These are phyloP conservation scores for Premnoplex brunnescens DNA, from an alignment of 2,797 vertebrate species.

Conservation along the genomic window DNA sequence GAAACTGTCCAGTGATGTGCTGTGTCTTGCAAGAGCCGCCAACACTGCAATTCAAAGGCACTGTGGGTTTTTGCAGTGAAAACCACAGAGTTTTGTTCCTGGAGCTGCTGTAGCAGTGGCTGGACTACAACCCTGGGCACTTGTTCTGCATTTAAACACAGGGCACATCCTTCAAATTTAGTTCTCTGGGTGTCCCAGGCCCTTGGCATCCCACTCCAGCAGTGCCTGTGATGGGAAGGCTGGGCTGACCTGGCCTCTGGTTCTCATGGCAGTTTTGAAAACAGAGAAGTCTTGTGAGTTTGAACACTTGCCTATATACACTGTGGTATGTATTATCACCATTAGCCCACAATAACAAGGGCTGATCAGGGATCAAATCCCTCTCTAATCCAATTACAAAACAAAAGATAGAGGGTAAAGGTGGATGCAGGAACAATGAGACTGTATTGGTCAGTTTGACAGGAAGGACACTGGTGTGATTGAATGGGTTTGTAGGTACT, in stretches of 20 bases:
- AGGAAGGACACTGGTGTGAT: neutral
- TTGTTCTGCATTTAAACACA: neutral
- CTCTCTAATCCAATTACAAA: neutral
- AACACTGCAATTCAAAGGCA: neutral
- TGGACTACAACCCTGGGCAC: neutral
- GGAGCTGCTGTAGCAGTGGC: neutral
- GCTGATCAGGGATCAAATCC: neutral
- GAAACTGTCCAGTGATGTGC: neutral
- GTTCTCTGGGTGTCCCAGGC: accelerated
- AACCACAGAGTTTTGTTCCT: neutral
- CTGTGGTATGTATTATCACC: neutral
- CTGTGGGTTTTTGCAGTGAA: neutral
- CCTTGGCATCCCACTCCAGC: neutral
- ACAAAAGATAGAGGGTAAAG: neutral
- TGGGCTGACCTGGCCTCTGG: neutral
- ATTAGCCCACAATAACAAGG: neutral
- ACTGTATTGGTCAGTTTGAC: neutral
- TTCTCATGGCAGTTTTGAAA: neutral
- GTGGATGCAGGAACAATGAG: neutral
- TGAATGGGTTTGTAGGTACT: neutral
- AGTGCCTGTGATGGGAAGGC: neutral
- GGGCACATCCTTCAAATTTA: neutral
- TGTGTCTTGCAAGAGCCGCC: neutral
- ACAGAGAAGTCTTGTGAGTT: accelerated
- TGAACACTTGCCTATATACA: accelerated